Percentiles rank a stretch among this genome's conserved stretches.
These are phyloP conservation scores for Sclerodermus sp. DNA, from an alignment of 2,888 invertebrate genomes.

Conservation along the genomic window DNA sequence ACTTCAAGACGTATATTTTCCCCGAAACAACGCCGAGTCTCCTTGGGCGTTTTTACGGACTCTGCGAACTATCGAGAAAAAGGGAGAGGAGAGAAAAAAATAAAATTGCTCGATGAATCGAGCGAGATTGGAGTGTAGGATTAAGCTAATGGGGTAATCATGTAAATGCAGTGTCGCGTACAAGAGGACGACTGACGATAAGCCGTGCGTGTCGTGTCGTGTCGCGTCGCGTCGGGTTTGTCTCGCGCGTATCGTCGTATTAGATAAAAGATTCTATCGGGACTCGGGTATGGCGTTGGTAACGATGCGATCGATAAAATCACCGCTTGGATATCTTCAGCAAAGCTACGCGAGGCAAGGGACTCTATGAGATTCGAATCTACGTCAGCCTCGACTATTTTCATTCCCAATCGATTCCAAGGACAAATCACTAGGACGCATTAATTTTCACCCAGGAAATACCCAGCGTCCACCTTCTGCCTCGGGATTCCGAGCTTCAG, in stretches of 20 bases:
- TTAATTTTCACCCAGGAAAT: too few relatives aligned
- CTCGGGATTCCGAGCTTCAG: too few relatives aligned
- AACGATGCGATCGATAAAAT: conserved; percentile 17
- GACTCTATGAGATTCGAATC: neutral
- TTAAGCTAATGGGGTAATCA: conserved; percentile 37
- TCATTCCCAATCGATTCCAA: too few relatives aligned
- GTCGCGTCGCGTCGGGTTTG: conserved; percentile 22
- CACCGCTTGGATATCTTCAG: conserved; percentile 20
- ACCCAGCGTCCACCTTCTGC: too few relatives aligned
- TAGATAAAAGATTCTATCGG: conserved; percentile 19
- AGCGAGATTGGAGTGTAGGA: conserved; percentile 17
- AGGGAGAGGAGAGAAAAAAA: neutral
- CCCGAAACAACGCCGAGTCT: neutral
- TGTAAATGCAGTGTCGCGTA: conserved; percentile 26
- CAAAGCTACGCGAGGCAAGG: neutral
- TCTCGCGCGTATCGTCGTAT: conserved; percentile 9
- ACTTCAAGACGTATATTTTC: neutral
- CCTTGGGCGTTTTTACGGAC: neutral
- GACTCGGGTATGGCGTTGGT: neutral
- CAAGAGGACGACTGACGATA: conserved; percentile 34
- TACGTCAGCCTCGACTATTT: too few relatives aligned
- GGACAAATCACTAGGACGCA: too few relatives aligned
- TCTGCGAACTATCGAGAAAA: neutral
- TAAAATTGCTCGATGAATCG: too few relatives aligned
- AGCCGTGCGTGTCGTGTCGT: conserved; percentile 27